These are phyloP conservation scores for Tragulus kanchil DNA, from an alignment of 2,113 vertebrate species.

Conservation along the genomic window DNA sequence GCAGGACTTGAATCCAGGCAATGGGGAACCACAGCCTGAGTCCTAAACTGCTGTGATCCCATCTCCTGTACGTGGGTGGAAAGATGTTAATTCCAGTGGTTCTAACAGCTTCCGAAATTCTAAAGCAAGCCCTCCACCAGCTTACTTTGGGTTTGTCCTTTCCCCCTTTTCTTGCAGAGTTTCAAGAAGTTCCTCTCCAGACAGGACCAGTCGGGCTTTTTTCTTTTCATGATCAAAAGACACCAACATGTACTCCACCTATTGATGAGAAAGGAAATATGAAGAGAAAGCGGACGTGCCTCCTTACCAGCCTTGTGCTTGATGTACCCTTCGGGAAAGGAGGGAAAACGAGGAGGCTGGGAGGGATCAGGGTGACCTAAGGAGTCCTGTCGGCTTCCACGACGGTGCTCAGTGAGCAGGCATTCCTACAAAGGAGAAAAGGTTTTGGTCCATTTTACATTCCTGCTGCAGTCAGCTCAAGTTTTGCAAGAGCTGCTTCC, in stretches of 20 bases:
- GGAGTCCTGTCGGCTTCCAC: neutral
- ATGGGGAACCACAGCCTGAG: neutral
- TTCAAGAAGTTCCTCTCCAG: conserved; percentile 92
- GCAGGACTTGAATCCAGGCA: neutral
- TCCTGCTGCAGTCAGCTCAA: neutral
- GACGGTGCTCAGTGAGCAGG: neutral
- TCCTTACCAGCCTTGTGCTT: neutral
- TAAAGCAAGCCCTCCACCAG: neutral
- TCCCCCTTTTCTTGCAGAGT: conserved; percentile 96
- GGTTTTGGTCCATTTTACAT: neutral
- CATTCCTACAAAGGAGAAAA: conserved; percentile 84
- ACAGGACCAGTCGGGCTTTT: conserved; percentile 92
- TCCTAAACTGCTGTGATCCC: neutral
- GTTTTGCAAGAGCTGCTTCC: conserved; percentile 32
- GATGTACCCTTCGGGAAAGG: neutral
- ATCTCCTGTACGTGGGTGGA: neutral
- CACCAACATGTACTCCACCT: conserved; percentile 99
- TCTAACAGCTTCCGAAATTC: neutral
- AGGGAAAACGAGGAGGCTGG: neutral
- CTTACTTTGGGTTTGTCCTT: conserved; percentile 97
- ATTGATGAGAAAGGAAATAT: conserved; percentile 63
- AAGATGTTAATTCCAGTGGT: neutral
- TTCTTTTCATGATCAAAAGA: conserved; percentile 94
- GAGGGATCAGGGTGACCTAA: neutral
- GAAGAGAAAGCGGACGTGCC: neutral